A percentile compares a stretch with the other conserved stretches of the same genome.
Evolutionary conservation across 2,113 vertebrate species (phyloP).

Genomic region (Columba janthina): DNA sequence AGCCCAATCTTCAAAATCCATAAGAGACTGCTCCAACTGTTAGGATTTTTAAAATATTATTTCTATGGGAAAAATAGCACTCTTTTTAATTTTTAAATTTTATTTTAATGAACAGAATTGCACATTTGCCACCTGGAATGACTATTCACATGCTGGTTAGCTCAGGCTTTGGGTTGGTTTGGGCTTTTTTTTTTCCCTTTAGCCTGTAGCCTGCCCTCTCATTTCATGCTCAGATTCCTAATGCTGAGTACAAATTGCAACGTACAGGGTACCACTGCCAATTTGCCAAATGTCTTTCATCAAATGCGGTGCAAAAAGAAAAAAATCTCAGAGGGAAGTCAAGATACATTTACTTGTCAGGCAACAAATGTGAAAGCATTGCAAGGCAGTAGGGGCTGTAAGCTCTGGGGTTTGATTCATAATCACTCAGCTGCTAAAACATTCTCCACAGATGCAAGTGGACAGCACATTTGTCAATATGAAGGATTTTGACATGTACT

Average conservation of each 20-base stretch:
- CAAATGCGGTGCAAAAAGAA: constrained; percentile 74
- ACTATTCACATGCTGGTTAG: constrained; percentile 59
- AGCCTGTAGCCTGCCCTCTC: constrained; percentile 74
- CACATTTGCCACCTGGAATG: constrained; percentile 34
- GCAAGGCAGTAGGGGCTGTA: constrained; percentile 74
- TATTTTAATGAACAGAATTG: neutral
- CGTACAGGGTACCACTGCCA: constrained; percentile 85
- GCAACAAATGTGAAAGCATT: constrained; percentile 80
- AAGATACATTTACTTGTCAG: constrained; percentile 90
- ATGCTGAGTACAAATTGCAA: constrained; percentile 83
- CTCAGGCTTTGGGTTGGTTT: neutral
- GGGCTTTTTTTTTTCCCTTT: constrained; percentile 3
- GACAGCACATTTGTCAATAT: constrained; percentile 99
- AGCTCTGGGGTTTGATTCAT: constrained; percentile 96
- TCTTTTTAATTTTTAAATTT: neutral
- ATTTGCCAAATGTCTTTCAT: constrained; percentile 96
- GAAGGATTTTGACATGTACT: constrained; percentile 97
- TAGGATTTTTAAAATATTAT: neutral
- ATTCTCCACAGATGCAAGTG: constrained; percentile 95
- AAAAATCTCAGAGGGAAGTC: constrained; percentile 83
- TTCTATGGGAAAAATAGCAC: neutral
- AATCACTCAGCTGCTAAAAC: constrained; percentile 99
- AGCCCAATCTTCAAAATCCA: neutral
- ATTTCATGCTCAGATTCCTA: constrained; percentile 78
- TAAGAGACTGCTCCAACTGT: neutral